Evolutionary conservation across 2,888 invertebrate species (phyloP), one percentile per base, ranked within the genome.

Genomic region (Ormyrus thymus): DNA sequence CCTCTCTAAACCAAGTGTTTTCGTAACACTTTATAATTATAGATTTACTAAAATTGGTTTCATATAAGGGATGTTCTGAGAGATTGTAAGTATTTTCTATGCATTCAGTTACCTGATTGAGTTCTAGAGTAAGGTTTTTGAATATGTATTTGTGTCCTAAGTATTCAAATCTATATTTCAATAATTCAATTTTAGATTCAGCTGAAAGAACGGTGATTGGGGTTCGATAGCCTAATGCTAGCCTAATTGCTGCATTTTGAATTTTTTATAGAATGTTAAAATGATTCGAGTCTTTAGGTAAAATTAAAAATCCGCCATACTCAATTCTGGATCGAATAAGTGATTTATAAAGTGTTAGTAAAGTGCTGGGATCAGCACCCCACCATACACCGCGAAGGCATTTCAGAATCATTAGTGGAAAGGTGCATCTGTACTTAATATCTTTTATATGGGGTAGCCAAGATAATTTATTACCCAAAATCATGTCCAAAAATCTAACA

Each of bases 161-260:
- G 45, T 11, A 53, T 11, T 51, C 11, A 53, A 53, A 66, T 51
- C 66, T 51, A n/a, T 53, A 29, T 5, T 29, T 43, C 10, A 66
- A 6, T 6, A 7, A 43, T 10, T 8, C 11, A 29, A 66, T 66
- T 51, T 53, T 51, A 6, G 66, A 66, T 78, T 81, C 81, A 5
- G 70, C 78, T 10, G 59, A 7, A 43, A 82, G 66, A n/a, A 81
- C 68, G 55, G 75, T 82, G 0, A 80, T 75, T 4, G 79, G 82
- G 0, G 80, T 78, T 50, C 75, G 68, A 59, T 70, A 81, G 15
- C 81, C 82, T 15, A 82, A 56, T 9, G 50, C 51, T 15, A 82
- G 10, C 79, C 81, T 79, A 5, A 83, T 13, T 7, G 75, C 81
- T 56, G 53, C 53, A 68, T 79, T 79, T 46, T 81, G 81, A 7